These are phyloP conservation scores for Theodoxus fluviatilis DNA, from an alignment of 2,888 invertebrate species.

Conservation along the genomic window DNA sequence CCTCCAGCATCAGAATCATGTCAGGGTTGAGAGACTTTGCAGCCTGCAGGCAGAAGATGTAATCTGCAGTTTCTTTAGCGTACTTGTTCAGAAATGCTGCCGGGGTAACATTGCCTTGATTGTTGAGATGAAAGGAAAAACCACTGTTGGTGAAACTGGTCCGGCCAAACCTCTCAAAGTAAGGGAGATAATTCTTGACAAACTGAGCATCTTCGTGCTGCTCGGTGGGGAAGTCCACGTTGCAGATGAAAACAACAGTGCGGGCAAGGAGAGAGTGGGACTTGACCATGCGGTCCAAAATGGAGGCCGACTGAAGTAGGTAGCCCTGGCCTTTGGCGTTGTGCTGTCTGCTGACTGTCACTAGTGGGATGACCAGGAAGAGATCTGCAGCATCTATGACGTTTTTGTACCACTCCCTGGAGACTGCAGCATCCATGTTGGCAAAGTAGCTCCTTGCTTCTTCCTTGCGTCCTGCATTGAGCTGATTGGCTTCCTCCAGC, in stretches of 20 bases:
- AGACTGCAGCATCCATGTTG: too few species aligned
- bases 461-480: too few species aligned
- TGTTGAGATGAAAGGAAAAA: not conserved
- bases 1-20: slow-evolving; percentile 57
- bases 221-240: slow-evolving; percentile 50
- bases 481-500: too few species aligned
- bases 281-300: too few species aligned
- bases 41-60: slow-evolving; percentile 55
- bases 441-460: too few species aligned
- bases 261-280: slow-evolving; percentile 35
- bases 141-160: slow-evolving; percentile 24
- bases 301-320: too few species aligned
- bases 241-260: slow-evolving; percentile 50
- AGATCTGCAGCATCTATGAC: too few species aligned
- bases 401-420: too few species aligned
- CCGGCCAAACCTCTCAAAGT: slow-evolving; percentile 36
- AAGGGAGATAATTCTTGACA: slow-evolving; percentile 41
- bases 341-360: too few species aligned
- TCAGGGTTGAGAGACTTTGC: slow-evolving; percentile 40
- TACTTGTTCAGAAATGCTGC: slow-evolving; percentile 28
- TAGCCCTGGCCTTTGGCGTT: too few species aligned
- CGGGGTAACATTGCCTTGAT: slow-evolving; percentile 24
- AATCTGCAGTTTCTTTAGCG: slow-evolving; percentile 58
- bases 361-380: too few species aligned
- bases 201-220: slow-evolving; percentile 42